These are phyloP conservation scores for Saturnia pavonia DNA, from an alignment of 2,888 invertebrate species.

Conservation along the genomic window DNA sequence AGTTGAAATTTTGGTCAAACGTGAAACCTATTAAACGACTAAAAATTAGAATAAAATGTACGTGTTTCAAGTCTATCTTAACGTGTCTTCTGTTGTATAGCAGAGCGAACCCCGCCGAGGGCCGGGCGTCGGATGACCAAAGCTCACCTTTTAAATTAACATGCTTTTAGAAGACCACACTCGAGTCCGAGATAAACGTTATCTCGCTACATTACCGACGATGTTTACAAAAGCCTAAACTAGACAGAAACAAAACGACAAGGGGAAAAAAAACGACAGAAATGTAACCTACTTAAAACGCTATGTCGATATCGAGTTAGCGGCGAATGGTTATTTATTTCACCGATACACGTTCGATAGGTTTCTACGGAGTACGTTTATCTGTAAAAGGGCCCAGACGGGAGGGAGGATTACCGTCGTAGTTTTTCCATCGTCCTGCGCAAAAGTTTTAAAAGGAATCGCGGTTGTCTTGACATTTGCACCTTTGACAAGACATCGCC, in stretches of 20 bases:
- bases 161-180: slow-evolving; percentile 39
- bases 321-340: slow-evolving; percentile 12
- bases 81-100: not conserved
- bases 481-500: no score
- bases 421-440: not conserved
- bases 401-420: not conserved
- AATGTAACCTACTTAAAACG: slow-evolving; percentile 9
- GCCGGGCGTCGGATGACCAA: not conserved
- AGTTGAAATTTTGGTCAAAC: no score
- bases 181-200: slow-evolving; percentile 33
- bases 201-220: slow-evolving; percentile 37
- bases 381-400: not conserved
- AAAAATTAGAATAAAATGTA: no score
- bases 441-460: not conserved
- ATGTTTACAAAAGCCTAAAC: slow-evolving; percentile 29
- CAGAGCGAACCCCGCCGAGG: not conserved
- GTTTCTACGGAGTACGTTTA: not conserved
- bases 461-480: no score
- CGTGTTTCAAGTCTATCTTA: not conserved
- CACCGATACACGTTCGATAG: not conserved
- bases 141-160: slow-evolving; percentile 18
- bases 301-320: slow-evolving; percentile 1
- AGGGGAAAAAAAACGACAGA: not conserved
- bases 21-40: no score
- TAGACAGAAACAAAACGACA: slow-evolving; percentile 11